phyloP scores from a whole-genome alignment of 2,888 invertebrate genomes.

The Stegana nigrithorax region DNA sequence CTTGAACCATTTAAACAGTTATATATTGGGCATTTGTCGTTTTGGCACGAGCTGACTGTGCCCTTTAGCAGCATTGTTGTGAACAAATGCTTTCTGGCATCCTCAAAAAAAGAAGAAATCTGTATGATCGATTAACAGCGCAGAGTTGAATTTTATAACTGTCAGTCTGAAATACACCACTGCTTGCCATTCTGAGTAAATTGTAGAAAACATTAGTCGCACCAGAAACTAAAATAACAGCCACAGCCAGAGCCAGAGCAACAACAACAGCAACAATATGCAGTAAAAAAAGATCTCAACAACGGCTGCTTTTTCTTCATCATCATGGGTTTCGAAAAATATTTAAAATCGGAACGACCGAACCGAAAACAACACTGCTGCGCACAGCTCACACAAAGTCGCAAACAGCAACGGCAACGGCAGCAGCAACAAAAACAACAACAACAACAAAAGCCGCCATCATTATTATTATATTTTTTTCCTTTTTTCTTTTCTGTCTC shows the following conservation, averaged over 20 bases:
- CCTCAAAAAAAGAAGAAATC: background rate
- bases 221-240: too few species aligned
- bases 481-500: background rate
- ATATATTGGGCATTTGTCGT: too few species aligned
- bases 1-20: too few species aligned
- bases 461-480: constrained; percentile 8
- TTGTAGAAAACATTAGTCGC: constrained; percentile 51
- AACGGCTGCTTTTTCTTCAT: constrained; percentile 32
- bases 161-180: constrained; percentile 18
- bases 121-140: too few species aligned
- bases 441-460: constrained; percentile 9
- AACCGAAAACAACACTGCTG: too few species aligned
- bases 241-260: background rate
- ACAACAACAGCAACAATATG: background rate
- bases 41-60: too few species aligned
- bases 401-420: constrained; percentile 10
- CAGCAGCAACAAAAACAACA: background rate
- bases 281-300: constrained; percentile 1
- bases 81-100: too few species aligned
- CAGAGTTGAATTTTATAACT: constrained; percentile 12
- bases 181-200: constrained; percentile 60
- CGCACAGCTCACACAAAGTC: background rate
- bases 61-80: too few species aligned
- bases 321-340: constrained; percentile 36
- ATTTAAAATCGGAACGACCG: constrained; percentile 51